Evolutionary conservation across 1,140 invertebrate species (phyloP).

Genomic region (Eueides isabella): DNA sequence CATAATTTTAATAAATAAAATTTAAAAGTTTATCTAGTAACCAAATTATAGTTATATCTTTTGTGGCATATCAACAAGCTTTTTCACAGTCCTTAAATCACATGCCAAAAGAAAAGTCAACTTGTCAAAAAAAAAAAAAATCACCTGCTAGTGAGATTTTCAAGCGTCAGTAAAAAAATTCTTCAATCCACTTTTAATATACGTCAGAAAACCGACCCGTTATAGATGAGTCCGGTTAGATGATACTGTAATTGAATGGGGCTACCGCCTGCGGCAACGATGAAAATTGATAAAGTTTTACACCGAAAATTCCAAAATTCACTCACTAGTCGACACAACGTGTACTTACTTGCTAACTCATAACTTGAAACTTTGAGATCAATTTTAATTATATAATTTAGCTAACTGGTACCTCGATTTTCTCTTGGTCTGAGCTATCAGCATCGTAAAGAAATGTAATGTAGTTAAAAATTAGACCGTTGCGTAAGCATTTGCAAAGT

Average conservation of each 20-base stretch:
- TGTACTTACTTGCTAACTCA: constrained; percentile 31
- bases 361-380: constrained; percentile 36
- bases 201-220: constrained; percentile 23
- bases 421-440: background rate
- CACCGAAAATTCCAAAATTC: constrained; percentile 40
- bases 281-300: constrained; percentile 53
- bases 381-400: constrained; percentile 43
- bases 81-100: no score
- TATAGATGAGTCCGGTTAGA: constrained; percentile 39
- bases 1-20: no score
- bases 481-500: no score
- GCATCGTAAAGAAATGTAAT: no score
- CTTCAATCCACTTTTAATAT: constrained; percentile 21
- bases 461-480: no score
- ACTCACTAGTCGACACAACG: constrained; percentile 28
- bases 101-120: no score
- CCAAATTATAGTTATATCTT: no score
- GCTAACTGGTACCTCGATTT: background rate
- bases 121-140: no score
- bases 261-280: constrained; percentile 43
- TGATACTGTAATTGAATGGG: constrained; percentile 51
- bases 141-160: background rate
- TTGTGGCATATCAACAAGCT: no score
- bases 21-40: no score
- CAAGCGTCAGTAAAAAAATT: background rate